Evolutionary conservation across 2,113 vertebrate genomes (phyloP).

Genomic region (Varanus komodoensis): DNA sequence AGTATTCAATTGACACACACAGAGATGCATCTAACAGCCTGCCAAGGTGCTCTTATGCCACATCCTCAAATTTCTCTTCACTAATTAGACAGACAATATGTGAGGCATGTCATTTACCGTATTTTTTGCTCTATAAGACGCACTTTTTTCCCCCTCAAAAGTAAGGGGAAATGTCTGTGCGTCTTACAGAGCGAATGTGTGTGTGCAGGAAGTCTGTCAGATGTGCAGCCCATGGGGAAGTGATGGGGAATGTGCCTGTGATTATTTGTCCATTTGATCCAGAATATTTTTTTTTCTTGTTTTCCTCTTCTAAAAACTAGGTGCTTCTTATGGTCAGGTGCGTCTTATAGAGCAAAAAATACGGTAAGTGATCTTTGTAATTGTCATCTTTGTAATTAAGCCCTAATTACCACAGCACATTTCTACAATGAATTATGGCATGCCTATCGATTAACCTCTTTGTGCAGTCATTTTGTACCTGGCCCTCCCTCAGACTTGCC

Average conservation of each 20-base stretch:
- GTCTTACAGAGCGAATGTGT: too few relatives aligned
- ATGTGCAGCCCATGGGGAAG: too few relatives aligned
- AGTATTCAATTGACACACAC: slow-evolving; percentile 55
- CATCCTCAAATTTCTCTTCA: slow-evolving; percentile 62
- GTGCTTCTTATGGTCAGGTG: too few relatives aligned
- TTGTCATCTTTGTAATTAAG: slow-evolving; percentile 67
- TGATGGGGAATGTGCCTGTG: too few relatives aligned
- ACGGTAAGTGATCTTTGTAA: slow-evolving; percentile 66
- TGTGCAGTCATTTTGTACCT: slow-evolving; percentile 17
- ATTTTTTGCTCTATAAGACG: too few relatives aligned
- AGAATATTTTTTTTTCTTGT: too few relatives aligned
- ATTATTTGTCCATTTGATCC: too few relatives aligned
- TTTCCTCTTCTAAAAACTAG: too few relatives aligned
- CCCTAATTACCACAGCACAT: slow-evolving; percentile 57
- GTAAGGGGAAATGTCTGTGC: too few relatives aligned
- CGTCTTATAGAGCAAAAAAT: too few relatives aligned
- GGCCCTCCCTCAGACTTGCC: neutral
- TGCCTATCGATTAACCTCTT: slow-evolving; percentile 36
- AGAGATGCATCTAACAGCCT: slow-evolving; percentile 38
- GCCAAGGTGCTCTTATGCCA: slow-evolving; percentile 50
- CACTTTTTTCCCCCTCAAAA: too few relatives aligned
- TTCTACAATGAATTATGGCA: slow-evolving; percentile 57
- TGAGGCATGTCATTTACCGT: slow-evolving; percentile 64
- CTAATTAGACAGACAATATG: slow-evolving; percentile 67
- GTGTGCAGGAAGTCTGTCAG: too few relatives aligned